Percentiles rank a stretch among this genome's conserved stretches.
These are phyloP conservation scores for Callorhinus ursinus DNA, from an alignment of 2,113 vertebrate genomes.

Conservation along the genomic window DNA sequence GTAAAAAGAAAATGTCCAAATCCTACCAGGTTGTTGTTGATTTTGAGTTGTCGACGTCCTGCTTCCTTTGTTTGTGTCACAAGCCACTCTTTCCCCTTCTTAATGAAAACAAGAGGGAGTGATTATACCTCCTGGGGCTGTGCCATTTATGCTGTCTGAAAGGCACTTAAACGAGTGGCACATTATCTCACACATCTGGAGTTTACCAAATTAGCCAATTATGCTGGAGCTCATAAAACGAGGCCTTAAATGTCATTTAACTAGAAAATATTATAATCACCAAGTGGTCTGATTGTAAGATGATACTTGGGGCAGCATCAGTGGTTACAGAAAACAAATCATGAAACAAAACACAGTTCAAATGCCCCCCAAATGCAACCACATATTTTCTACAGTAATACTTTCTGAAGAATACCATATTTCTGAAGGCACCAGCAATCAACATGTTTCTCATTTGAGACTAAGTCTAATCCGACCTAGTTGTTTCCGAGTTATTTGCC, in stretches of 20 bases:
- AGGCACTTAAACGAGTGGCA: constrained; percentile 78
- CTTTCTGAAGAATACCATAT: constrained; percentile 77
- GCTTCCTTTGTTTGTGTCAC: constrained; percentile 77
- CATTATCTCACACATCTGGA: constrained; percentile 84
- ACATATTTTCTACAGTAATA: constrained; percentile 75
- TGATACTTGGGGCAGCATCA: constrained; percentile 79
- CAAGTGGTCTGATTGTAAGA: constrained; percentile 83
- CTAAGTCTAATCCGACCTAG: constrained; percentile 71
- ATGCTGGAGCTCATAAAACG: constrained; percentile 79
- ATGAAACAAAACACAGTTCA: constrained; percentile 78
- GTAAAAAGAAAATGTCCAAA: constrained; percentile 41
- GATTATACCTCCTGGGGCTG: constrained; percentile 79
- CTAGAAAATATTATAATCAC: constrained; percentile 84
- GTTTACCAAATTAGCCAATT: constrained; percentile 84
- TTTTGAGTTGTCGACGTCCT: constrained; percentile 47
- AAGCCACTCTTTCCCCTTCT: constrained; percentile 68
- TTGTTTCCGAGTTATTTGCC: constrained; percentile 75
- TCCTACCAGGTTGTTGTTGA: constrained; percentile 45
- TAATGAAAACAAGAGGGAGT: constrained; percentile 82
- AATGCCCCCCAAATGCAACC: constrained; percentile 68
- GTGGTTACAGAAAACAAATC: constrained; percentile 80
- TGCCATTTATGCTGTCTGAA: constrained; percentile 80
- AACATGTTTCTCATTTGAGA: constrained; percentile 82
- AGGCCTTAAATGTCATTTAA: constrained; percentile 84
- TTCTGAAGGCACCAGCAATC: constrained; percentile 80